Evolutionary conservation across 1,140 invertebrate genomes (phyloP), one percentile per base, ranked within the genome.

Genomic region (Drosophila asahinai): DNA sequence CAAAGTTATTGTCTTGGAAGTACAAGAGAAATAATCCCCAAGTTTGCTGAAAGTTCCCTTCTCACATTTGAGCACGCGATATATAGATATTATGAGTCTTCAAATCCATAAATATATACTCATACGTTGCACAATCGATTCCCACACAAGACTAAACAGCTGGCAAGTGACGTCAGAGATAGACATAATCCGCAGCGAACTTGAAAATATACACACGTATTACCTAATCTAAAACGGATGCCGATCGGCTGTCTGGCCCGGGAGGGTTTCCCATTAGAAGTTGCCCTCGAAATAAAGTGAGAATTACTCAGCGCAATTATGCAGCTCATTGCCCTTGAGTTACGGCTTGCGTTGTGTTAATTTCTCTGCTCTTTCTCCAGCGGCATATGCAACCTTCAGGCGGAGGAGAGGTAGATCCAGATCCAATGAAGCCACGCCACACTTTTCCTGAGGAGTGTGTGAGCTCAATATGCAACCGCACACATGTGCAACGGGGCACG

Each of bases 251-350:
- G 67, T 43, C 54, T 61, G 67, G 54, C 30, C 33, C 9, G 38
- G 19, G 59, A 58, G 67, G 48, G 30, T 49, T 77, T 61, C 62
- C 75, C 81, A 86, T 80, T 82, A 54, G 80, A 74, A 77, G 80
- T 68, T 58, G 60, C 72, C 76, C 65, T 62, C 59, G 72, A 78
- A 80, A 76, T 83, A 81, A 86, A 90, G 84, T 90, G 86, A 89
- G 86, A 89, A 89, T 90, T 89, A 89, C 84, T 89, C 84, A 90
- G 86, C 84, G 81, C 84, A 90, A 89, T 89, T 89, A 89, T 90
- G 81, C 84, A 89, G 84, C 81, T 90, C 84, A 90, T 90, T 90
- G 84, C 84, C 84, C 74, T 90, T 89, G 84, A 89, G 81, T 87
- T 90, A 90, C 90, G 70, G 86, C 68, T 52, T 61, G 55, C 40